Evolutionary conservation across 2,888 invertebrate genomes (phyloP).

Genomic region (Erebia aethiops): DNA sequence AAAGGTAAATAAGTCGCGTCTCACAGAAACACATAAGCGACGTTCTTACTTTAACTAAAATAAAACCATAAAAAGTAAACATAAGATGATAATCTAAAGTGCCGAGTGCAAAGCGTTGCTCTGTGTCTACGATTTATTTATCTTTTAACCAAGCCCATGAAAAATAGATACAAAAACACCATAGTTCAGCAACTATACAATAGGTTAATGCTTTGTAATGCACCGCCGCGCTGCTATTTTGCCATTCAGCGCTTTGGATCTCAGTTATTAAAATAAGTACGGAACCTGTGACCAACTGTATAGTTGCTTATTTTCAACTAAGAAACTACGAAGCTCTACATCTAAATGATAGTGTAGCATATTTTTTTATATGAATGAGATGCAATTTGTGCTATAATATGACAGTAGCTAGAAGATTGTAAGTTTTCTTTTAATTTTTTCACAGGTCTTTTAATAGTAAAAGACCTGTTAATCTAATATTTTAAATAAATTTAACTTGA

Average conservation of each 20-base stretch:
- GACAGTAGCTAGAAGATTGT: not conserved
- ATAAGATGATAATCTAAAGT: too few species aligned
- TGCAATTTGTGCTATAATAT: constrained; percentile 1
- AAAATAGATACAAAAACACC: not conserved
- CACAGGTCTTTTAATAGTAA: too few species aligned
- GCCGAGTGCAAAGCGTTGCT: too few species aligned
- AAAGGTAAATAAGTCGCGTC: not conserved
- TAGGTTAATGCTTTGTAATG: not conserved
- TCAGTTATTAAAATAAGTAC: not conserved
- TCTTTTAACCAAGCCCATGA: not conserved
- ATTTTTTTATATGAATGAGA: not conserved
- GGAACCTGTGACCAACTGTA: not conserved
- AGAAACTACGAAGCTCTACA: constrained; percentile 29
- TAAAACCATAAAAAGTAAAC: too few species aligned
- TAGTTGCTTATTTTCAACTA: constrained; percentile 35
- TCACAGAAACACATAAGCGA: not conserved
- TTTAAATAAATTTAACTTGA: too few species aligned
- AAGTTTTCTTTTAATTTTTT: too few species aligned
- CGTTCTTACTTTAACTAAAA: too few species aligned
- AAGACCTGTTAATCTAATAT: too few species aligned
- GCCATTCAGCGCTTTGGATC: not conserved
- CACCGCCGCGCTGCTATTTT: not conserved
- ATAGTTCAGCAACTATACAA: not conserved
- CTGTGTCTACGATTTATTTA: not conserved
- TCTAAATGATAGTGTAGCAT: constrained; percentile 12